phyloP scores from a whole-genome alignment of 2,797 vertebrate genomes.

The Eulemur rubriventer region DNA sequence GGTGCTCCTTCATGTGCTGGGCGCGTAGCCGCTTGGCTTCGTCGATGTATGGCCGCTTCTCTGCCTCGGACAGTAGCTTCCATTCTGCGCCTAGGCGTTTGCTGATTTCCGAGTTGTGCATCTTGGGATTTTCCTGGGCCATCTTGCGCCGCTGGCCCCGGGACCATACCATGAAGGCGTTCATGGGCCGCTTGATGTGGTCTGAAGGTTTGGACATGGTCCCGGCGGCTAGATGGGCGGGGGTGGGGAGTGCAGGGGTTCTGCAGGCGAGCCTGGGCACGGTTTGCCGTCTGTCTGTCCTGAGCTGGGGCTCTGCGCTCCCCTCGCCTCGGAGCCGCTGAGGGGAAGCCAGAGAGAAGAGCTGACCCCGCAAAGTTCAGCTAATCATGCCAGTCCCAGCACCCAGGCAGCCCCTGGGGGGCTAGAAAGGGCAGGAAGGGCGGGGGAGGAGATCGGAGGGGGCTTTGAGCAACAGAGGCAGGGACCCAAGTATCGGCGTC shows the following conservation, averaged over 20 bases:
- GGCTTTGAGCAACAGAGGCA: neutral
- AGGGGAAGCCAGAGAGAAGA: constrained; percentile 69
- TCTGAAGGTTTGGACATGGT: constrained; percentile 98
- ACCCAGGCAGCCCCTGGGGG: constrained; percentile 74
- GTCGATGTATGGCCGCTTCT: constrained; percentile 94
- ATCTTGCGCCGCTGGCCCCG: constrained; percentile 96
- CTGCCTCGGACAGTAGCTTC: constrained; percentile 93
- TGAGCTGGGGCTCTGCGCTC: constrained; percentile 18
- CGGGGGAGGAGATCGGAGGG: neutral
- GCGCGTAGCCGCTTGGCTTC: constrained; percentile 93
- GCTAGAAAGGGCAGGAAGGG: constrained; percentile 41
- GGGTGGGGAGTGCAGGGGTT: constrained; percentile 55
- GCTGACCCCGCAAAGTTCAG: constrained; percentile 79
- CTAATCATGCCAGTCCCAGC: constrained; percentile 86
- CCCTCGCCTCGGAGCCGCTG: constrained; percentile 56
- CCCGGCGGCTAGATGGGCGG: constrained; percentile 58
- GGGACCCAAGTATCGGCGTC: constrained; percentile 57
- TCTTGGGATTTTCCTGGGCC: constrained; percentile 99
- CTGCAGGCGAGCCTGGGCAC: constrained; percentile 17
- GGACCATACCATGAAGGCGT: constrained; percentile 96
- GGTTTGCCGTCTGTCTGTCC: constrained; percentile 54
- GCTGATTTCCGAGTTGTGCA: constrained; percentile 99
- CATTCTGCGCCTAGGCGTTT: constrained; percentile 96
- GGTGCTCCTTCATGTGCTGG: constrained; percentile 95
- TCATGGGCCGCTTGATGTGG: constrained; percentile 97